A percentile compares a stretch with the other conserved stretches of the same genome.
phyloP scores from a whole-genome alignment of 2,113 vertebrate species.

The Ammospiza nelsoni region DNA sequence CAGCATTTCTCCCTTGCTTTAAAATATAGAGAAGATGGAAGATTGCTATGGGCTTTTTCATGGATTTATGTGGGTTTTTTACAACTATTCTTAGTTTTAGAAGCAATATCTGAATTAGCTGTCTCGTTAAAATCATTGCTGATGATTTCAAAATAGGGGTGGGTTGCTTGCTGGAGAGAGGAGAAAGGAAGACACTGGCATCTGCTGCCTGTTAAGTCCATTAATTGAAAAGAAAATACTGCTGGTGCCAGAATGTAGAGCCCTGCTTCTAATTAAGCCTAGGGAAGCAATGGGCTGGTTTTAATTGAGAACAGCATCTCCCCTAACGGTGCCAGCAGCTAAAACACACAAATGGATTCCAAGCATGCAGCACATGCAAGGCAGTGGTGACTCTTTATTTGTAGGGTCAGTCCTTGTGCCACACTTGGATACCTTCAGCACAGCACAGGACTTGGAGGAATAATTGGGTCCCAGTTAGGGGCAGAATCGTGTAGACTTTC shows the following conservation, averaged over 20 bases:
- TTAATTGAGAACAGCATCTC: slow-evolving; percentile 68
- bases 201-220: slow-evolving; percentile 60
- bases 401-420: neutral
- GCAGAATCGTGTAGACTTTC: neutral
- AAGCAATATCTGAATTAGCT: neutral
- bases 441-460: neutral
- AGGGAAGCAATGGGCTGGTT: slow-evolving; percentile 49
- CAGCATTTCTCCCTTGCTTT: neutral
- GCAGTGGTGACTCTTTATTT: slow-evolving; percentile 12
- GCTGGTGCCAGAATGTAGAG: slow-evolving; percentile 58
- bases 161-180: neutral
- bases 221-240: slow-evolving; percentile 68
- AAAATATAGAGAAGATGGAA: neutral
- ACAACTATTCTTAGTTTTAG: neutral
- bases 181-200: slow-evolving; percentile 32
- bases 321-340: slow-evolving; percentile 48
- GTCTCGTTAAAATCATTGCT: neutral
- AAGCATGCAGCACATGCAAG: slow-evolving; percentile 29
- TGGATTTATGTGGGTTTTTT: neutral
- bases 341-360: slow-evolving; percentile 29
- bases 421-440: neutral
- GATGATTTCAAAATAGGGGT: neutral
- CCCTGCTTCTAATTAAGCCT: slow-evolving; percentile 65
- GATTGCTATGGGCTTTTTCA: neutral
- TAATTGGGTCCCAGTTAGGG: neutral